phyloP scores from a whole-genome alignment of 2,113 vertebrate species.

The Vulpes ferrilata region DNA sequence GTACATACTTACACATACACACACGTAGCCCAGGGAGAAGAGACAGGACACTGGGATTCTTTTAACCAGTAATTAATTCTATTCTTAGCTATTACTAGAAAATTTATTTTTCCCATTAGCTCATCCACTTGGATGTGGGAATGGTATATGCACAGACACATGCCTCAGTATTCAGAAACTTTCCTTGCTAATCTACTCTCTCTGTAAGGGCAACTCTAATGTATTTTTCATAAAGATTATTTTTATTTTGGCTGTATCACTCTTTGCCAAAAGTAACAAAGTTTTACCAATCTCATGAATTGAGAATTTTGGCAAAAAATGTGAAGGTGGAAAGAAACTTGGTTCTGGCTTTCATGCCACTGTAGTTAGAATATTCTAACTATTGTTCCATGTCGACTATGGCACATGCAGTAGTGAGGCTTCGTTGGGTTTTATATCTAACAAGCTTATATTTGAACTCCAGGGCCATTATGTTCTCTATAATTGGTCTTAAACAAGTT shows the following conservation, averaged over 20 bases:
- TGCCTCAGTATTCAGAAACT: not conserved
- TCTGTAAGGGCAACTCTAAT: not conserved
- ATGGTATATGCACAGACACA: not conserved
- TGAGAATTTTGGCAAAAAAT: not conserved
- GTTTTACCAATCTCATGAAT: not conserved
- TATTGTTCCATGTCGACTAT: not conserved
- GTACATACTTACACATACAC: not conserved
- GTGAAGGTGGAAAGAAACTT: not conserved
- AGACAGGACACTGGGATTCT: not conserved
- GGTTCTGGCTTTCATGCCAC: not conserved
- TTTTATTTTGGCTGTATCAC: slow-evolving; percentile 10
- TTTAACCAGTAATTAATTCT: not conserved
- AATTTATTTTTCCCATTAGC: not conserved
- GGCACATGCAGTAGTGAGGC: not conserved
- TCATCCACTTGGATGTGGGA: not conserved
- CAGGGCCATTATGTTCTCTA: not conserved
- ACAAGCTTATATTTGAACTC: not conserved
- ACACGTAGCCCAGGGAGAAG: not conserved
- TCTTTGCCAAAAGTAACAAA: slow-evolving; percentile 14
- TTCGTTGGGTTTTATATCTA: not conserved
- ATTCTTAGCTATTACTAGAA: not conserved
- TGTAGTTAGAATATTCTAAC: not conserved
- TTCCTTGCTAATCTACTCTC: not conserved
- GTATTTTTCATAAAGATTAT: not conserved
- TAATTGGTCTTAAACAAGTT: not conserved